Evolutionary conservation across 2,113 vertebrate species (phyloP).

Genomic region (Triplophysa tibetana): DNA sequence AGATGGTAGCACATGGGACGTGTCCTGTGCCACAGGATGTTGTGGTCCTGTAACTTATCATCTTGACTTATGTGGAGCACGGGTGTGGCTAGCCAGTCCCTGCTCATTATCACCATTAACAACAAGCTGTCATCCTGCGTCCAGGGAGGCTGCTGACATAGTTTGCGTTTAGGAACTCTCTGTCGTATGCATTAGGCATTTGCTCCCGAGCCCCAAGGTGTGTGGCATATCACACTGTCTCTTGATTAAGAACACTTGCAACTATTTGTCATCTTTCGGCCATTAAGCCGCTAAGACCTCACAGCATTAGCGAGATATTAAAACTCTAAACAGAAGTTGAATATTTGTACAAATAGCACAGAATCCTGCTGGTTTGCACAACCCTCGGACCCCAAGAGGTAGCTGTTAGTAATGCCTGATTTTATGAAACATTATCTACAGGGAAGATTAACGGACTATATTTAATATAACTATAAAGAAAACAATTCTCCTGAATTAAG

Average conservation of each 20-base stretch:
- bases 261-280: constrained; percentile 34
- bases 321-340: neutral
- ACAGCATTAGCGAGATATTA: neutral
- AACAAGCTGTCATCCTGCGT: constrained; percentile 28
- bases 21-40: neutral
- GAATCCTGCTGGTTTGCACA: neutral
- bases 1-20: neutral
- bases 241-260: constrained; percentile 36
- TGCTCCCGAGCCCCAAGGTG: constrained; percentile 35
- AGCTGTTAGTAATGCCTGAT: too few relatives aligned
- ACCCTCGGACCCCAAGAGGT: too few relatives aligned
- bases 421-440: too few relatives aligned
- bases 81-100: constrained; percentile 27
- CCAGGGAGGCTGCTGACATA: constrained; percentile 46
- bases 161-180: constrained; percentile 39
- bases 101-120: constrained; percentile 48
- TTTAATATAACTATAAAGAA: too few relatives aligned
- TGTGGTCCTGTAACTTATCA: constrained; percentile 22
- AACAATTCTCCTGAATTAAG: too few relatives aligned
- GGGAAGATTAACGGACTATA: too few relatives aligned
- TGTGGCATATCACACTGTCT: constrained; percentile 41
- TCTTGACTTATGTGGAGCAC: constrained; percentile 32
- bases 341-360: neutral
- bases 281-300: constrained; percentile 1
- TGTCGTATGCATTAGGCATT: constrained; percentile 39